These are phyloP conservation scores for Drosophila lacertosa DNA, from an alignment of 1,140 invertebrate genomes.

Conservation along the genomic window DNA sequence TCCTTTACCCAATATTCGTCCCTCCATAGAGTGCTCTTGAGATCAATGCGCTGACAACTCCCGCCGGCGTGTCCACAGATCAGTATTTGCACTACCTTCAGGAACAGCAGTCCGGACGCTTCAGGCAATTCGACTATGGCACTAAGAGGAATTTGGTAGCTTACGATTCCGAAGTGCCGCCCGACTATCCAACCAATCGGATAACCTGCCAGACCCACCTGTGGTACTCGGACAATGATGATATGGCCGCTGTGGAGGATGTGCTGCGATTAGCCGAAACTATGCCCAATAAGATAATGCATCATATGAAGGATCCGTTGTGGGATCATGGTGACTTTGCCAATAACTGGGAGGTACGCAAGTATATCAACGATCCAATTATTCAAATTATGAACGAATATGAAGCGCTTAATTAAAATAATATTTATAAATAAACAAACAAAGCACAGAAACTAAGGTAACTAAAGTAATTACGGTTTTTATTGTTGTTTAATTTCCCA, in stretches of 20 bases:
- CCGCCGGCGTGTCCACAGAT: slow-evolving; percentile 85
- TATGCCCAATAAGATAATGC: slow-evolving; percentile 80
- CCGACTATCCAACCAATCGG: slow-evolving; percentile 85
- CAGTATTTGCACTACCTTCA: slow-evolving; percentile 85
- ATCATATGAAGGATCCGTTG: slow-evolving; percentile 84
- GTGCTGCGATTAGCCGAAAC: slow-evolving; percentile 84
- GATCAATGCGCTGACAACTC: slow-evolving; percentile 81
- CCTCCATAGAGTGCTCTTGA: slow-evolving; percentile 60
- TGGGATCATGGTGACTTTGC: slow-evolving; percentile 88
- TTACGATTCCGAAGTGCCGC: slow-evolving; percentile 84
- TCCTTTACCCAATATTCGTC: not conserved
- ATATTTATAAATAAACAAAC: not conserved
- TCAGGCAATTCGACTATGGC: slow-evolving; percentile 84
- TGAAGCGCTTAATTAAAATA: slow-evolving; percentile 18
- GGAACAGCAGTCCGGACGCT: slow-evolving; percentile 73
- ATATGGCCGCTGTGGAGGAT: slow-evolving; percentile 86
- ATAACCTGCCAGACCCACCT: slow-evolving; percentile 86
- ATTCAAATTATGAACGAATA: slow-evolving; percentile 60
- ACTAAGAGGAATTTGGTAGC: slow-evolving; percentile 82
- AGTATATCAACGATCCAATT: slow-evolving; percentile 62
- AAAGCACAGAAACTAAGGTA: not conserved
- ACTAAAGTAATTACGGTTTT: not conserved
- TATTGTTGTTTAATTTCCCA: not conserved
- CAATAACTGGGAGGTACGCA: slow-evolving; percentile 41
- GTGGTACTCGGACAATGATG: slow-evolving; percentile 87